Evolutionary conservation across 1,140 invertebrate species (phyloP), one percentile per base, ranked within the genome.

Genomic region (Zaprionus tsacasi): DNA sequence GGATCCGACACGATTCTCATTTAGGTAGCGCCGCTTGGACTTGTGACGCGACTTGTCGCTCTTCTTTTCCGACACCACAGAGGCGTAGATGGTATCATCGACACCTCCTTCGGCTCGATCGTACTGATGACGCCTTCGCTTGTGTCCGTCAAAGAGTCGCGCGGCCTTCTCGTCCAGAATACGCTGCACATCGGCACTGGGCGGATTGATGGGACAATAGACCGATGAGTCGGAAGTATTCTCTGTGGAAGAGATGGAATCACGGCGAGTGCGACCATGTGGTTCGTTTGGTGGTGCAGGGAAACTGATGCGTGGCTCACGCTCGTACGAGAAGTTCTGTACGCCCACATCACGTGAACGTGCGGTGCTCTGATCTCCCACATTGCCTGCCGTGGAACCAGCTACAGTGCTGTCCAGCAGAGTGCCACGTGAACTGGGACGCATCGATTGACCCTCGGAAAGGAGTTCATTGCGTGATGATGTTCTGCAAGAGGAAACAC

Each of bases 171-270:
- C 91, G 15, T 92, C 91, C 1, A 92, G 45, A 6, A 93, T 92
- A 0, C 88, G 78, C 55, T 93, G 91, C 25, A 93, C 80, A 76
- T 92, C 92, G 13, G 80, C 79, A 43, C 76, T 83, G 8, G 89
- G 91, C 7, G 88, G 82, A 75, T 92, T 91, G 1, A 93, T 92
- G 17, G 92, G 92, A 52, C 91, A 92, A 40, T 92, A 93, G 0
- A 93, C 91, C 12, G 92, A 93, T 0, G 92, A 93, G 56, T 93
- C 92, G 0, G 92, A 93, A 3, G 92, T 93, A 59, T 91, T 92
- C 35, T 92, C 83, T 0, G 87, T 79, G 6, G 92, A 92, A 0
- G 81, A 90, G 35, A 92, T 70, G 15, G 92, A 92, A 43, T 86
- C 79, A 1, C 79, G 79, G 8, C 89, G 78, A 8, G 78, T 64